Conservation (phyloP, 2,797 vertebrate genomes). For the Mormyrops attenuatus region DNA sequence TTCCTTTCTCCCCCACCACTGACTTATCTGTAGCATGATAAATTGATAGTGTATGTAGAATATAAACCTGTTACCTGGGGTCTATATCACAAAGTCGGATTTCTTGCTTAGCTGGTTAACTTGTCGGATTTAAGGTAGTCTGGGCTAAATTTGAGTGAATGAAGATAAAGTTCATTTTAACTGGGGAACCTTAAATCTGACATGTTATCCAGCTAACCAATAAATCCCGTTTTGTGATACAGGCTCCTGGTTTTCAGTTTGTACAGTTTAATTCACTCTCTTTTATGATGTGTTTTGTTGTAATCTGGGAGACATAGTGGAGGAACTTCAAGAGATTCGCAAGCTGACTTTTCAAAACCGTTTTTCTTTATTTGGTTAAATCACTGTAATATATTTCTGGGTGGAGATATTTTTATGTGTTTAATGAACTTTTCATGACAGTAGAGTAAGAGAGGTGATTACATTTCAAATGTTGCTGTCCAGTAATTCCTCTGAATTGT, state of each 20-base stretch:
- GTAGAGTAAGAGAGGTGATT: not conserved
- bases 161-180: not conserved
- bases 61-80: not conserved
- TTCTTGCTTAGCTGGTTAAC: not conserved
- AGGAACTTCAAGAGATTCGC: not conserved
- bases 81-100: not conserved
- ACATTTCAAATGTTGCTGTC: not conserved
- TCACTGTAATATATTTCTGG: not conserved
- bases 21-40: not conserved
- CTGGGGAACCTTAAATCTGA: not conserved
- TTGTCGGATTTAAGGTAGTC: not conserved
- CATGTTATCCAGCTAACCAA: not conserved
- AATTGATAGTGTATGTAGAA: not conserved
- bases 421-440: not conserved
- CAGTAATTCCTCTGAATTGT: slow-evolving; percentile 11
- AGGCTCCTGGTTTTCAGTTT: not conserved
- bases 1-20: not conserved
- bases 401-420: not conserved
- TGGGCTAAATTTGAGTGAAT: not conserved
- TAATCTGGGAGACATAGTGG: not conserved
- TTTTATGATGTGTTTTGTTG: not conserved
- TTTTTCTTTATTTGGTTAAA: not conserved
- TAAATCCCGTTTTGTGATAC: not conserved
- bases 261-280: not conserved
- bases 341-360: not conserved